A percentile compares a stretch with the other conserved stretches of the same genome.
Evolutionary conservation across 2,888 invertebrate genomes (phyloP).

Genomic region (Hyposoter didymator): DNA sequence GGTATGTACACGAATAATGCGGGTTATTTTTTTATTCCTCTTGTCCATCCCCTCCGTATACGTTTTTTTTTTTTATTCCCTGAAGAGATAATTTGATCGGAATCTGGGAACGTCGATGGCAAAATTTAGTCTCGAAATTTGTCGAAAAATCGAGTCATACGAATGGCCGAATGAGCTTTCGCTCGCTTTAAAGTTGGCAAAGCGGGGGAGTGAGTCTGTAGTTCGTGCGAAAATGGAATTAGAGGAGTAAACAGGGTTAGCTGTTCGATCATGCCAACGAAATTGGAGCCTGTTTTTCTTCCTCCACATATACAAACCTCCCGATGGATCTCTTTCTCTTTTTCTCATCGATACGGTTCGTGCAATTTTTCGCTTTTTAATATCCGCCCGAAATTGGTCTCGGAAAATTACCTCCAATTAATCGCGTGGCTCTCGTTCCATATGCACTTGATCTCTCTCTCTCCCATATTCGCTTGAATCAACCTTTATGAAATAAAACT

Average conservation of each 20-base stretch:
- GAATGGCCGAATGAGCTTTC: slow-evolving; percentile 72
- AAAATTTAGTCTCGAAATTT: slow-evolving; percentile 73
- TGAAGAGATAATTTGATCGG: slow-evolving; percentile 59
- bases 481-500: slow-evolving; percentile 24
- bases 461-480: slow-evolving; percentile 35
- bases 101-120: slow-evolving; percentile 53
- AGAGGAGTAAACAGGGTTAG: slow-evolving; percentile 80
- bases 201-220: slow-evolving; percentile 53
- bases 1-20: slow-evolving; percentile 43
- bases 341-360: slow-evolving; percentile 10
- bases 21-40: slow-evolving; percentile 65
- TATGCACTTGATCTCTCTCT: slow-evolving; percentile 8
- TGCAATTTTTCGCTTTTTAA: slow-evolving; percentile 78
- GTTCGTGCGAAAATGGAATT: slow-evolving; percentile 82
- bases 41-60: background rate
- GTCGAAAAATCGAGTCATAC: slow-evolving; percentile 83
- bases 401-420: slow-evolving; percentile 81
- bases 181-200: slow-evolving; percentile 41
- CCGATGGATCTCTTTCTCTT: background rate
- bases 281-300: slow-evolving; percentile 55
- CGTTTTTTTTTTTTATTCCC: slow-evolving; percentile 57
- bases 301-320: slow-evolving; percentile 13
- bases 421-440: slow-evolving; percentile 55
- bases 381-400: slow-evolving; percentile 78
- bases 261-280: slow-evolving; percentile 78